Percentiles rank a stretch among this genome's conserved stretches.
Evolutionary conservation across 2,797 vertebrate genomes (phyloP).

Genomic region (Benthosema pterotum): DNA sequence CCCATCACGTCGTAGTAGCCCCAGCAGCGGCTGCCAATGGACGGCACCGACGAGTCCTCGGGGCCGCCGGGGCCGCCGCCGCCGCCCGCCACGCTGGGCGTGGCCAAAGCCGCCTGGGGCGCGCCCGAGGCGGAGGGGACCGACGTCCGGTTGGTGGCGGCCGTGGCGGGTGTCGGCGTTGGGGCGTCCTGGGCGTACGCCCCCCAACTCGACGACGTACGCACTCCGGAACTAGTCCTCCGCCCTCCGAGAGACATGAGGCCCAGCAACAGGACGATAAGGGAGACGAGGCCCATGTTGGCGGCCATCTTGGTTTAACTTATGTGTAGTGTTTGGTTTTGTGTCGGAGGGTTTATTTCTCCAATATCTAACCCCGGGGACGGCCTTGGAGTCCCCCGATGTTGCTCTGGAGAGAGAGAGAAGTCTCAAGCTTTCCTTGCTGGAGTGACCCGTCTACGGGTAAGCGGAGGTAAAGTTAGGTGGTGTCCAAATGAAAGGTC

Average conservation of each 20-base stretch:
- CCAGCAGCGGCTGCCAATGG: slow-evolving; percentile 84
- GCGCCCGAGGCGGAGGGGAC: slow-evolving; percentile 56
- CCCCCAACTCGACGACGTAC: no score
- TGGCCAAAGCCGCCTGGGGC: slow-evolving; percentile 70
- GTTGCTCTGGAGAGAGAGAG: no score
- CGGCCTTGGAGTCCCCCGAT: no score
- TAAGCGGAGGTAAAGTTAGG: no score
- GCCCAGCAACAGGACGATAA: slow-evolving; percentile 81
- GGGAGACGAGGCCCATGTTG: slow-evolving; percentile 40
- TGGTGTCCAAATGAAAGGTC: slow-evolving; percentile 25
- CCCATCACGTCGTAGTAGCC: slow-evolving; percentile 99
- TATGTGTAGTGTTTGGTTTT: neutral
- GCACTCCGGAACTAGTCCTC: slow-evolving; percentile 44
- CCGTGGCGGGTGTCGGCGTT: neutral
- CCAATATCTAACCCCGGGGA: no score
- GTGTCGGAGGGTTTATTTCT: no score
- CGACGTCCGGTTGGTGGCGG: slow-evolving; percentile 64
- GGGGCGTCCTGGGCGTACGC: slow-evolving; percentile 61
- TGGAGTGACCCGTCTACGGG: no score
- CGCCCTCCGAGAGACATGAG: slow-evolving; percentile 76
- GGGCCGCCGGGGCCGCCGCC: slow-evolving; percentile 48
- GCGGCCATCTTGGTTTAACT: slow-evolving; percentile 62
- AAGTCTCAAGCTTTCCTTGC: no score
- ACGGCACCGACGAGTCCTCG: slow-evolving; percentile 52
- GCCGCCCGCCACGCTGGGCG: slow-evolving; percentile 44